Evolutionary conservation across 2,113 vertebrate species (phyloP).

Genomic region (Dicrurus megarhynchus): DNA sequence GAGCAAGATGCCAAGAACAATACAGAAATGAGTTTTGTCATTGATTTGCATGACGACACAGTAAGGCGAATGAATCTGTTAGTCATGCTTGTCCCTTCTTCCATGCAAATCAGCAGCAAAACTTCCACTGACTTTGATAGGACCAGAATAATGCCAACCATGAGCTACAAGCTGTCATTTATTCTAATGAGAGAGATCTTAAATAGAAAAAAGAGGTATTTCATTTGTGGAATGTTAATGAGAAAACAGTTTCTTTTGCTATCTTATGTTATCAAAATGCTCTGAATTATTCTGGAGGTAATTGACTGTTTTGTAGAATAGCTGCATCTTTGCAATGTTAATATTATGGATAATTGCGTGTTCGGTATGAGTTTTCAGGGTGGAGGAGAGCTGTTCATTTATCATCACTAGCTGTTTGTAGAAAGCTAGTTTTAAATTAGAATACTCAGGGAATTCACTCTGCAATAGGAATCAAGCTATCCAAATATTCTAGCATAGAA

Average conservation of each 20-base stretch:
- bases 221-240: slow-evolving; percentile 37
- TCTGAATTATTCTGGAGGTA: slow-evolving; percentile 42
- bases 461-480: slow-evolving; percentile 7
- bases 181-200: slow-evolving; percentile 44
- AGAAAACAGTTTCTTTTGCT: slow-evolving; percentile 24
- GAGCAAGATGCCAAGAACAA: not conserved
- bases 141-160: slow-evolving; percentile 1
- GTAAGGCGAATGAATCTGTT: not conserved
- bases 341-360: slow-evolving; percentile 11
- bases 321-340: not conserved
- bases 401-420: slow-evolving; percentile 31
- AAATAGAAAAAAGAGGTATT: slow-evolving; percentile 28
- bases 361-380: not conserved
- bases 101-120: slow-evolving; percentile 2
- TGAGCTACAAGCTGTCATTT: slow-evolving; percentile 64
- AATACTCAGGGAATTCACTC: slow-evolving; percentile 12
- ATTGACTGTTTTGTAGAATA: slow-evolving; percentile 17
- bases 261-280: slow-evolving; percentile 32
- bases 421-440: slow-evolving; percentile 42
- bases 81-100: slow-evolving; percentile 16
- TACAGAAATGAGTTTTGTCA: slow-evolving; percentile 1
- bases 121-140: slow-evolving; percentile 1
- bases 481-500: slow-evolving; percentile 44
- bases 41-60: not conserved
- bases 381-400: not conserved